Base-by-base conservation (phyloP, 30 jellyfish, hydroid and myxozoan genomes). In the Aurelia aurita complex sp. Pacific region DNA sequence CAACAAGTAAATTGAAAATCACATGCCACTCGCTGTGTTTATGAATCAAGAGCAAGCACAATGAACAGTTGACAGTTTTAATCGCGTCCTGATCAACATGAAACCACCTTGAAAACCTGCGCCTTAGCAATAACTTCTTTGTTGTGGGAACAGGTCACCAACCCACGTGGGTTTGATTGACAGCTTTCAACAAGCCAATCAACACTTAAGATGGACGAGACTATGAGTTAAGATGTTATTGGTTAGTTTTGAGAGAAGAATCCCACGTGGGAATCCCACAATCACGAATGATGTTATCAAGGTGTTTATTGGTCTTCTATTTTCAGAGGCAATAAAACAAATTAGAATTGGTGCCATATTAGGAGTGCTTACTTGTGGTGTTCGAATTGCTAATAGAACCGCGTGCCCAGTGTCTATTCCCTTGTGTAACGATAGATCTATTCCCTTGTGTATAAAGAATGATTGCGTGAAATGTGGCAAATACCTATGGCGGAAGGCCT, bases 391-490 rank as follows among this genome's bases (percentile, higher is more conserved):
- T 85, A 70, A 94, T 69, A 91, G 96, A 82, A 90, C 99, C 99
- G 99, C 99, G 99, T 95, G 99, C 99, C 99, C 94, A 89, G 97
- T 89, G 97, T 80, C 88, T 89, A 75, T 68, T 81, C 87, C 85
- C 88, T 50, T 76, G 88, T 87, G 91, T 75, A 87, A 83, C 92
- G 85, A 83, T 83, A 73, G 92, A 83, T 83, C 92, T 83, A 73
- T 72, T 81, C 87, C 85, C 88, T 50, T 76, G 88, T 87, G 90
- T 75, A 77, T 83, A 73, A 64, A 73, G 92, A 83, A 70, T 83
- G 92, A 83, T 73, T 83, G 87, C 92, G 92, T 83, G 92, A 83
- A 83, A 83, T 83, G 92, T 83, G 92, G 92, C 83, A 73, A 70
- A 52, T 12, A 59, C 73, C 50, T 72, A 83, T 83, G 87, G 92